A percentile compares a stretch with the other conserved stretches of the same genome.
phyloP scores from a whole-genome alignment of 2,888 invertebrate species.

The Neoascia interrupta region DNA sequence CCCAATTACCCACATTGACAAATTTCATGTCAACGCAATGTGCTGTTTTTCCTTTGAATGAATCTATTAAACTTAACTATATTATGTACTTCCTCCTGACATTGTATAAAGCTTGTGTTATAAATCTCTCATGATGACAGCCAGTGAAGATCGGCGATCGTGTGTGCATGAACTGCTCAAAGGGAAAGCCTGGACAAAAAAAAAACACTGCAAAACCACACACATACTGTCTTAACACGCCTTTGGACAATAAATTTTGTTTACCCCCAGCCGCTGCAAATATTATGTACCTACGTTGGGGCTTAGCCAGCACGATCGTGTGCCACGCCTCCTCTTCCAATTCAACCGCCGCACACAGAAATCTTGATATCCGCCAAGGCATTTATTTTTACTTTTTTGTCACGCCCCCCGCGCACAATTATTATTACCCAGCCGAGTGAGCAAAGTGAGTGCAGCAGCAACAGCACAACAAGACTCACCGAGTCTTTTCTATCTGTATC shows the following conservation, averaged over 20 bases:
- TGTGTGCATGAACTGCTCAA: constrained; percentile 56
- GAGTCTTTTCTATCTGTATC: no score
- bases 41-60: constrained; percentile 20
- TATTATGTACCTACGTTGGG: neutral
- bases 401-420: constrained; percentile 50
- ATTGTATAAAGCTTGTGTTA: constrained; percentile 13
- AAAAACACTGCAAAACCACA: constrained; percentile 14
- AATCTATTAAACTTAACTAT: constrained; percentile 44
- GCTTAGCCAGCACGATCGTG: constrained; percentile 21
- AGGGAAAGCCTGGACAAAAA: constrained; percentile 42
- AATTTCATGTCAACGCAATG: constrained; percentile 3
- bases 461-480: constrained; percentile 33
- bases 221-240: constrained; percentile 60
- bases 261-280: constrained; percentile 8
- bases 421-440: constrained; percentile 43
- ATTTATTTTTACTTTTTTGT: constrained; percentile 23
- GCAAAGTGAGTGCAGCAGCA: constrained; percentile 30
- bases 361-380: constrained; percentile 54
- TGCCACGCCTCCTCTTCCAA: constrained; percentile 54
- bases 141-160: constrained; percentile 35
- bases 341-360: constrained; percentile 57
- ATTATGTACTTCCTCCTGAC: constrained; percentile 37
- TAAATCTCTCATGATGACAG: constrained; percentile 55
- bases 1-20: constrained; percentile 37
- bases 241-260: constrained; percentile 42